Conservation (phyloP, 2,113 vertebrate species). For the Thunnus thynnus region DNA sequence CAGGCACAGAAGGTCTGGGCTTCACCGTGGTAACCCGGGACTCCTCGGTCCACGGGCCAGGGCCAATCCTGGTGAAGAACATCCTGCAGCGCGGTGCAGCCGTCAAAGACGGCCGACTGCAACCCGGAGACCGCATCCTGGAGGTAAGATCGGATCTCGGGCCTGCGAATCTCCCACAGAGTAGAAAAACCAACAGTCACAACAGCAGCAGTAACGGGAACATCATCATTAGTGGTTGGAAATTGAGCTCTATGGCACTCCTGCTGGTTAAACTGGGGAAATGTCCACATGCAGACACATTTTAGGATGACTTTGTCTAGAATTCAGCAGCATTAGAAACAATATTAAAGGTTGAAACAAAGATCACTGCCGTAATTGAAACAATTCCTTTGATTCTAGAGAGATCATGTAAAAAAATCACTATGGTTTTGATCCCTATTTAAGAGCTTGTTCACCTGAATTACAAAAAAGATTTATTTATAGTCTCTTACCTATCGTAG, state of each 20-base stretch:
- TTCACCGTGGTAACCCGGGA: constrained; percentile 98
- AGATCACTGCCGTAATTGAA: no score
- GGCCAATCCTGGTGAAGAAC: constrained; percentile 96
- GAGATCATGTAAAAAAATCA: no score
- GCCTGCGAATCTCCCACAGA: neutral
- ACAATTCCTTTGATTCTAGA: no score
- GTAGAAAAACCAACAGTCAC: neutral
- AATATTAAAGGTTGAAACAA: no score
- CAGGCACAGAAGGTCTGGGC: constrained; percentile 94
- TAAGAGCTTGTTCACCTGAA: no score
- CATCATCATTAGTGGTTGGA: neutral
- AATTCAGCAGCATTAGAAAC: no score
- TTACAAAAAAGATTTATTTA: no score
- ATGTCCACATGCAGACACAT: neutral
- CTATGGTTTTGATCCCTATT: no score
- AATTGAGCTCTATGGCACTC: neutral
- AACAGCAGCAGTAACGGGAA: neutral
- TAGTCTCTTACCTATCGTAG: no score
- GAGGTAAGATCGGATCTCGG: constrained; percentile 84
- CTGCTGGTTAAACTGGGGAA: constrained; percentile 7
- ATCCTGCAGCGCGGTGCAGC: constrained; percentile 94
- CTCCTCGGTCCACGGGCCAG: constrained; percentile 89
- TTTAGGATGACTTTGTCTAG: neutral
- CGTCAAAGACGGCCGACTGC: constrained; percentile 93
- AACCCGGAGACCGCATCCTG: constrained; percentile 94